These are phyloP conservation scores for Vulpes lagopus DNA, from an alignment of 2,113 vertebrate species.

Conservation along the genomic window DNA sequence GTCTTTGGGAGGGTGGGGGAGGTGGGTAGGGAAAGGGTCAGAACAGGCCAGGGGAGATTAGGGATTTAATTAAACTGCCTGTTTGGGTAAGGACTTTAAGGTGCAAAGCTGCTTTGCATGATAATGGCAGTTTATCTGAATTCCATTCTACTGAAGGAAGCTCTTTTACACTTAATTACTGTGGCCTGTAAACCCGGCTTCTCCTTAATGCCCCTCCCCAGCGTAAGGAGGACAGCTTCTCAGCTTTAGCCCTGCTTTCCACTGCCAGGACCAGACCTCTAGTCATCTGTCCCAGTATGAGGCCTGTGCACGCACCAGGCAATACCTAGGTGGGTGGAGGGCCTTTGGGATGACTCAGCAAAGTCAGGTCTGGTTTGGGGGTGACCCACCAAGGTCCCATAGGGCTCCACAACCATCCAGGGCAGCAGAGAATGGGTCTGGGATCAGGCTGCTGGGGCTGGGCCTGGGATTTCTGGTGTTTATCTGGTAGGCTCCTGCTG, in stretches of 20 bases:
- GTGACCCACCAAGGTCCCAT: not conserved
- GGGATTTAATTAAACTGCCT: conserved; percentile 77
- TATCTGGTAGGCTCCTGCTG: not conserved
- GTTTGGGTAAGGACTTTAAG: conserved; percentile 77
- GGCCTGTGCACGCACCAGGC: not conserved
- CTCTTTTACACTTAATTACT: conserved; percentile 74
- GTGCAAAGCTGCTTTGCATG: conserved; percentile 79
- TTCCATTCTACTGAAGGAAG: conserved; percentile 72
- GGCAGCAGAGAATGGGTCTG: not conserved
- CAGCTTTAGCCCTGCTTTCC: not conserved
- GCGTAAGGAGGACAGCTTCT: not conserved
- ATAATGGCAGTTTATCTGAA: conserved; percentile 80
- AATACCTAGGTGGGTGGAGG: not conserved
- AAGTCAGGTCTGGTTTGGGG: not conserved
- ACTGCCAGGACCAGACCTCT: not conserved
- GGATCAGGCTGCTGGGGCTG: not conserved
- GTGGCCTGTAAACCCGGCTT: conserved; percentile 24
- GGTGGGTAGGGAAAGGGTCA: not conserved
- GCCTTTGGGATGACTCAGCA: not conserved
- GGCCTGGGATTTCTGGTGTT: not conserved
- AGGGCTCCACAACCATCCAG: not conserved
- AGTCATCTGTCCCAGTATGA: not conserved
- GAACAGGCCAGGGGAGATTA: conserved; percentile 73
- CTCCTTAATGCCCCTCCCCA: not conserved
- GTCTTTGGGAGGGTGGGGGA: not conserved